phyloP scores from a whole-genome alignment of 2,113 vertebrate genomes.

The Neoarius graeffei region DNA sequence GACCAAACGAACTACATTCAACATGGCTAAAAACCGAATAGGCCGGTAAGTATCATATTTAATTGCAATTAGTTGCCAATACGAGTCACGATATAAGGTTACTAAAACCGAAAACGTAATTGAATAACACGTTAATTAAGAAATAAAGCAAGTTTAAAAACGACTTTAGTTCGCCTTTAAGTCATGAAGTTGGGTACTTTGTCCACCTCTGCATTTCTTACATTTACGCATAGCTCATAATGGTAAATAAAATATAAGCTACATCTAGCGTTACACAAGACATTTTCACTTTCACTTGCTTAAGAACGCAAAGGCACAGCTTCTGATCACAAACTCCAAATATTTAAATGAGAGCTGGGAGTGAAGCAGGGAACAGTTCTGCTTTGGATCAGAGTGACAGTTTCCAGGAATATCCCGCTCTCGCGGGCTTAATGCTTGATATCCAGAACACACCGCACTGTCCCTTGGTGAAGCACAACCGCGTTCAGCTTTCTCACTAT shows the following conservation, averaged over 20 bases:
- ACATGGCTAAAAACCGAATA: no score
- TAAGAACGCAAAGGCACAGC: not conserved
- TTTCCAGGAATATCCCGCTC: constrained; percentile 25
- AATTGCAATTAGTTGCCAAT: no score
- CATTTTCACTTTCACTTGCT: not conserved
- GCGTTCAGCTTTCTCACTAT: constrained; percentile 3
- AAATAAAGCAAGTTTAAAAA: no score
- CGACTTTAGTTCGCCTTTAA: no score
- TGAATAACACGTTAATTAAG: no score
- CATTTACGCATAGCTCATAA: not conserved
- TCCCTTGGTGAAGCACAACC: constrained; percentile 14
- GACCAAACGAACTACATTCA: no score
- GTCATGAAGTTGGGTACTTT: no score
- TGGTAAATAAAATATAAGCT: not conserved
- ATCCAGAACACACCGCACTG: not conserved
- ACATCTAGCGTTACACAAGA: not conserved
- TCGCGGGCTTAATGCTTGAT: not conserved
- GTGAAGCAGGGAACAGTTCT: constrained; percentile 9
- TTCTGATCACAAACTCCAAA: not conserved
- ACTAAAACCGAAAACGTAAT: no score
- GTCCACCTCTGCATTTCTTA: no score
- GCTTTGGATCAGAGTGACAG: not conserved
- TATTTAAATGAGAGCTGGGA: not conserved
- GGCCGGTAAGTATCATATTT: no score
- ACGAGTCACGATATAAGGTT: no score